A percentile compares a stretch with the other conserved stretches of the same genome.
These are phyloP conservation scores for Andricus quercusramuli DNA, from an alignment of 2,888 invertebrate genomes.

Conservation along the genomic window DNA sequence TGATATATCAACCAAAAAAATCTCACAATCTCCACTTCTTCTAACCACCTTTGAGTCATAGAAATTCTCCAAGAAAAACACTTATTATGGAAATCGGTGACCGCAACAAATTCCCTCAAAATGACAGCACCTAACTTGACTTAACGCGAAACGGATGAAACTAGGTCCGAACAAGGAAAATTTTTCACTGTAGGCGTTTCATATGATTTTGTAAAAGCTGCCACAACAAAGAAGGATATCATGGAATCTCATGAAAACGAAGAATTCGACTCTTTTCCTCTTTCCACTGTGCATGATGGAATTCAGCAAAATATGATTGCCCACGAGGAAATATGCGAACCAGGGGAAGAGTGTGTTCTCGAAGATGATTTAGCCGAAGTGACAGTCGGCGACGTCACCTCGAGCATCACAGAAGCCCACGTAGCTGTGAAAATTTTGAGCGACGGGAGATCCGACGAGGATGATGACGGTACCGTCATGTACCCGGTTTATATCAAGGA, in stretches of 20 bases:
- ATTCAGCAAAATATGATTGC: conserved; percentile 66
- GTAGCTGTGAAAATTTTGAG: conserved; percentile 66
- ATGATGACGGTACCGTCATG: conserved; percentile 62
- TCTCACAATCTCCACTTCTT: not conserved
- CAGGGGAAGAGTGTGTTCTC: conserved; percentile 65
- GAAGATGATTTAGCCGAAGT: conserved; percentile 62
- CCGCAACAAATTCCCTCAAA: conserved; percentile 9
- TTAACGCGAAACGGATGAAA: conserved; percentile 23
- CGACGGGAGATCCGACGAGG: conserved; percentile 67
- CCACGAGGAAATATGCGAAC: conserved; percentile 73
- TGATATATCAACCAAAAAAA: not conserved
- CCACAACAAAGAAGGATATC: not conserved
- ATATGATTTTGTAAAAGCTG: not conserved
- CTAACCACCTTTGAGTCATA: not conserved
- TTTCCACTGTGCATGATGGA: conserved; percentile 65
- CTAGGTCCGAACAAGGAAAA: not conserved
- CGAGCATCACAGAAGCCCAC: conserved; percentile 60
- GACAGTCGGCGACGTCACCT: conserved; percentile 55
- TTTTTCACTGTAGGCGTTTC: not conserved
- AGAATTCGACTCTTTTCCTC: conserved; percentile 71
- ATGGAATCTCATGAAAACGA: conserved; percentile 73
- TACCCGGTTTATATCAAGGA: conserved; percentile 72
- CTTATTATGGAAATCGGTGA: not conserved
- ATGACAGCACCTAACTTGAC: conserved; percentile 39
- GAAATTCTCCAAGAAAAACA: not conserved